phyloP scores from a whole-genome alignment of 2,113 vertebrate genomes.

The Tonatia bakeri region DNA sequence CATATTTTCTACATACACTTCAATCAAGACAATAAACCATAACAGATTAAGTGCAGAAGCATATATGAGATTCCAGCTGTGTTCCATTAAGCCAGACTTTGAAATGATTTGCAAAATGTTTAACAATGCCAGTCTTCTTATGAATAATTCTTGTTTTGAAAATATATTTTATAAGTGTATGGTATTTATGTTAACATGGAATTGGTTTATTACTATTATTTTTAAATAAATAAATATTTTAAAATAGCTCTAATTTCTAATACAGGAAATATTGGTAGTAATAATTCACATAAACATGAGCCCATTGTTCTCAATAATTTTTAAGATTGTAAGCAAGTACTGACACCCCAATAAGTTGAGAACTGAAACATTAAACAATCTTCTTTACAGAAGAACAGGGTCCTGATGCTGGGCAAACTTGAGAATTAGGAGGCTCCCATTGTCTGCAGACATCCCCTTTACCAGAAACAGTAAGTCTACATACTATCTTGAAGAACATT shows the following conservation, averaged over 20 bases:
- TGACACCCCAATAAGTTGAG: not conserved
- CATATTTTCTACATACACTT: not conserved
- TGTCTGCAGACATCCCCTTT: not conserved
- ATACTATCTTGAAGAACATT: not conserved
- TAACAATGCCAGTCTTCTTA: not conserved
- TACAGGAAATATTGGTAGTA: not conserved
- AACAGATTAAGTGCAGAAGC: not conserved
- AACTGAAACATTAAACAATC: not conserved
- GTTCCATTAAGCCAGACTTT: not conserved
- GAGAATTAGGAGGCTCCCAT: not conserved
- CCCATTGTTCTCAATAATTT: not conserved
- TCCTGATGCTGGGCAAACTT: not conserved
- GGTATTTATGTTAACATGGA: not conserved
- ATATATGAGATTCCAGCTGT: not conserved
- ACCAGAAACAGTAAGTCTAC: not conserved
- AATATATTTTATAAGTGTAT: not conserved
- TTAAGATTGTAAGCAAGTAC: not conserved
- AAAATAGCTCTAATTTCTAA: not conserved
- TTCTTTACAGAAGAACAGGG: not conserved
- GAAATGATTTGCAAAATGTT: not conserved
- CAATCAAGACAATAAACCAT: not conserved
- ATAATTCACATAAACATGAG: not conserved
- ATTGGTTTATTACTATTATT: not conserved
- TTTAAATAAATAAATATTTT: not conserved
- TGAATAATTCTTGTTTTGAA: not conserved